phyloP scores from a whole-genome alignment of 2,888 invertebrate genomes.

The Drosophila fungiperda region DNA sequence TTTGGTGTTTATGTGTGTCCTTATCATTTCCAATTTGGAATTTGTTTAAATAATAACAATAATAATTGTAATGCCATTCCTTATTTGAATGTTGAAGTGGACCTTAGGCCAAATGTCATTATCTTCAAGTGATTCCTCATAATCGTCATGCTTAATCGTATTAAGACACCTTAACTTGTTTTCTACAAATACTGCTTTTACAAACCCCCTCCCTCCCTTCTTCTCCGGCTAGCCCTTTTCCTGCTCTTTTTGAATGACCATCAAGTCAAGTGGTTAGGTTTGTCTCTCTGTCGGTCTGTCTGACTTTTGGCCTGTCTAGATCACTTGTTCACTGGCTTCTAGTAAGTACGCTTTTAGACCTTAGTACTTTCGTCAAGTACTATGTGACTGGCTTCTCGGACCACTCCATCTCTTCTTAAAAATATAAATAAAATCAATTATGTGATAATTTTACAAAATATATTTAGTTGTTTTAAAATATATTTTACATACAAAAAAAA shows the following conservation, averaged over 20 bases:
- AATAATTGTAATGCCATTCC: conserved; percentile 22
- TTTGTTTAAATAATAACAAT: conserved; percentile 10
- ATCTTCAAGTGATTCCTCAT: conserved; percentile 75
- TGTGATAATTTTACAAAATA: neutral
- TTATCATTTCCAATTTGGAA: neutral
- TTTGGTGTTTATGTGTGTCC: neutral
- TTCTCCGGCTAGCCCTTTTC: conserved; percentile 13
- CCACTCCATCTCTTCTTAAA: neutral
- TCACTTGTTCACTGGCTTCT: conserved; percentile 28
- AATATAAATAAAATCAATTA: neutral
- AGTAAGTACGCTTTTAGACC: neutral
- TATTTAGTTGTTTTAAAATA: neutral
- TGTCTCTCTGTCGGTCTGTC: conserved; percentile 23
- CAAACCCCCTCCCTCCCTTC: neutral
- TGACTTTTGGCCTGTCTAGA: conserved; percentile 14
- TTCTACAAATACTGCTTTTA: conserved; percentile 24
- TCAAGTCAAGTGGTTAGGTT: conserved; percentile 33
- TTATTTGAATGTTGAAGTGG: conserved; percentile 14
- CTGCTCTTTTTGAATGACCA: conserved; percentile 30
- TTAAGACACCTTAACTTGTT: conserved; percentile 79
- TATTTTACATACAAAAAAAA: neutral
- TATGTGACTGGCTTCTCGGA: neutral
- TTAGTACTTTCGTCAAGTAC: neutral
- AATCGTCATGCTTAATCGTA: conserved; percentile 78
- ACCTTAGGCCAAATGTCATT: conserved; percentile 58